Evolutionary conservation across 2,888 invertebrate species (phyloP).

Genomic region (Pachycephus smyrnensis): DNA sequence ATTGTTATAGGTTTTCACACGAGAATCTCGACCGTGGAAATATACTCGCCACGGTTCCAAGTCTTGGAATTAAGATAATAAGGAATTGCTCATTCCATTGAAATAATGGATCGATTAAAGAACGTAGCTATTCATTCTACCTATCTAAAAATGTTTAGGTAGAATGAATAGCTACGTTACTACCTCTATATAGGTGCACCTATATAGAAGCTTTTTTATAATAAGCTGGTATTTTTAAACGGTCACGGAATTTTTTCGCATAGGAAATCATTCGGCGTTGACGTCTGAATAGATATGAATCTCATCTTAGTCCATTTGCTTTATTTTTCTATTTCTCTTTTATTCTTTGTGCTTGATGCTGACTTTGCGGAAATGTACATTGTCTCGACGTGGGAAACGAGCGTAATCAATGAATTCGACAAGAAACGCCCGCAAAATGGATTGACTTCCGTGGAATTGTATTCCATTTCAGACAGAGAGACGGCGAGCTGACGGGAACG

Average conservation of each 20-base stretch:
- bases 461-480: slow-evolving; percentile 39
- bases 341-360: slow-evolving; percentile 22
- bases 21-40: not conserved
- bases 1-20: not conserved
- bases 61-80: too few species aligned
- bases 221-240: not conserved
- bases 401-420: slow-evolving; percentile 17
- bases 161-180: too few species aligned
- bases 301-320: not conserved
- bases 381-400: slow-evolving; percentile 33
- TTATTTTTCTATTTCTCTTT: slow-evolving; percentile 6
- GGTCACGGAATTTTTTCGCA: not conserved
- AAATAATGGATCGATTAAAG: not conserved
- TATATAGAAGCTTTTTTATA: not conserved
- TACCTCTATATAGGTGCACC: too few species aligned
- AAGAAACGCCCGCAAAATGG: slow-evolving; percentile 38
- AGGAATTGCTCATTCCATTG: too few species aligned
- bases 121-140: not conserved
- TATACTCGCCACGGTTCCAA: not conserved
- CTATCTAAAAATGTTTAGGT: too few species aligned
- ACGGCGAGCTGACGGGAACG: slow-evolving; percentile 42
- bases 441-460: slow-evolving; percentile 38
- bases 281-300: not conserved
- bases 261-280: too few species aligned
- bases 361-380: not conserved